A percentile compares a stretch with the other conserved stretches of the same genome.
These are phyloP conservation scores for Siphonodentalium dalli DNA, from an alignment of 2,888 invertebrate species.

Conservation along the genomic window DNA sequence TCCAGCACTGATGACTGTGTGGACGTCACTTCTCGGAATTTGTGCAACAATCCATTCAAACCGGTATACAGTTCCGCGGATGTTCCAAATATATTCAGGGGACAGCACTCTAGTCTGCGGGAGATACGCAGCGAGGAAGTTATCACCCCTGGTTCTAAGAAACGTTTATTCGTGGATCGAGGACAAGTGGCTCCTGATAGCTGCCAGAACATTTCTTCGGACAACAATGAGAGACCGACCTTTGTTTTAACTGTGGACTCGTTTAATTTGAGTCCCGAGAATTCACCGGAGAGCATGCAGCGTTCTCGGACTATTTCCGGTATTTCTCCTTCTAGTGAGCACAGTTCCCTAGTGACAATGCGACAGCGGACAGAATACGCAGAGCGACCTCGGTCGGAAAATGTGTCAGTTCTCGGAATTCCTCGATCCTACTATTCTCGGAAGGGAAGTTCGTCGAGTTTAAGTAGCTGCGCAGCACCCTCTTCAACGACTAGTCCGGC, in stretches of 20 bases:
- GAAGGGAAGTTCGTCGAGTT: conserved; percentile 21
- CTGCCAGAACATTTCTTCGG: conserved; percentile 24
- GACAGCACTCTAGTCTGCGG: conserved; percentile 31
- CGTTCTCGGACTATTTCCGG: conserved; percentile 29
- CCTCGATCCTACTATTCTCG: conserved; percentile 40
- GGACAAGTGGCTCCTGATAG: conserved; percentile 17
- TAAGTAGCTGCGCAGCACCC: conserved; percentile 21
- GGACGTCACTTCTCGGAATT: too few relatives aligned
- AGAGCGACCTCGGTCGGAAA: conserved; percentile 47
- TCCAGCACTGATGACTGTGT: too few relatives aligned
- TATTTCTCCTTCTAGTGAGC: conserved; percentile 36
- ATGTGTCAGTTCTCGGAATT: conserved; percentile 48
- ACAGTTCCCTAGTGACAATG: conserved; percentile 34
- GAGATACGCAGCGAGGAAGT: conserved; percentile 43
- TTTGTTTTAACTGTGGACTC: conserved; percentile 35
- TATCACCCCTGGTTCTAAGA: conserved; percentile 34
- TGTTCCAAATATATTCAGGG: conserved; percentile 19
- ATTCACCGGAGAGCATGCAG: conserved; percentile 21
- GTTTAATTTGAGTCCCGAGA: conserved; percentile 33
- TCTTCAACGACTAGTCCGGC: conserved; percentile 35
- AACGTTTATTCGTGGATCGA: conserved; percentile 34
- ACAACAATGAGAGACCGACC: conserved; percentile 30
- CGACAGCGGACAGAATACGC: conserved; percentile 35
- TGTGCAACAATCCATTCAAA: too few relatives aligned
- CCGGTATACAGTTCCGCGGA: too few relatives aligned